Conservation (phyloP, 2,797 vertebrate genomes). For the Smutsia gigantea region DNA sequence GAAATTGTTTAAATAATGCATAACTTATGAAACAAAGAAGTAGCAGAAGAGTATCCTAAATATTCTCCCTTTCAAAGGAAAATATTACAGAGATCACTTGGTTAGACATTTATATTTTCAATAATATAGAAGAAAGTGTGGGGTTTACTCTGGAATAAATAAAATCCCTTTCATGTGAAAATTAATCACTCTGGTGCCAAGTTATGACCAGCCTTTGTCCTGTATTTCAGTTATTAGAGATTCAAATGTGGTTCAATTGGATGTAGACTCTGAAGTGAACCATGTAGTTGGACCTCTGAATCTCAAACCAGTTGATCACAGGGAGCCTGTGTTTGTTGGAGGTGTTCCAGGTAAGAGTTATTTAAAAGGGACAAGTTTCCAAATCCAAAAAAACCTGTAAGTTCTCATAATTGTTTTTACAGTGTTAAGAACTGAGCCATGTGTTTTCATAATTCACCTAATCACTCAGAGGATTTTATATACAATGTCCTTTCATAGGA, state of each 20-base stretch:
- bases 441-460: constrained; percentile 21
- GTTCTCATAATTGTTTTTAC: not conserved
- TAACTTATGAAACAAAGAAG: not conserved
- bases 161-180: constrained; percentile 45
- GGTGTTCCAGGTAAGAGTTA: constrained; percentile 92
- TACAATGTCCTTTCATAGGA: not conserved
- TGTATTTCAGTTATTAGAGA: constrained; percentile 93
- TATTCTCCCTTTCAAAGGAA: constrained; percentile 23
- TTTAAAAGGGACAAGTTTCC: not conserved
- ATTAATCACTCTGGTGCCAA: not conserved
- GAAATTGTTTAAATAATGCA: not conserved
- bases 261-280: constrained; percentile 95
- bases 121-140: not conserved
- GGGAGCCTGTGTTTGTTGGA: constrained; percentile 93
- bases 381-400: not conserved
- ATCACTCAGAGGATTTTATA: constrained; percentile 1
- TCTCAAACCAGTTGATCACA: constrained; percentile 85
- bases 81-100: not conserved
- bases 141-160: constrained; percentile 40
- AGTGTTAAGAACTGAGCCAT: not conserved
- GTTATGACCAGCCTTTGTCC: constrained; percentile 51
- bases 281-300: constrained; percentile 92
- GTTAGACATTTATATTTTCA: not conserved
- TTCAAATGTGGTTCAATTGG: constrained; percentile 92
- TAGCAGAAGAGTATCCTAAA: not conserved